Evolutionary conservation across 2,797 vertebrate species (phyloP).

Genomic region (Clangula hyemalis): DNA sequence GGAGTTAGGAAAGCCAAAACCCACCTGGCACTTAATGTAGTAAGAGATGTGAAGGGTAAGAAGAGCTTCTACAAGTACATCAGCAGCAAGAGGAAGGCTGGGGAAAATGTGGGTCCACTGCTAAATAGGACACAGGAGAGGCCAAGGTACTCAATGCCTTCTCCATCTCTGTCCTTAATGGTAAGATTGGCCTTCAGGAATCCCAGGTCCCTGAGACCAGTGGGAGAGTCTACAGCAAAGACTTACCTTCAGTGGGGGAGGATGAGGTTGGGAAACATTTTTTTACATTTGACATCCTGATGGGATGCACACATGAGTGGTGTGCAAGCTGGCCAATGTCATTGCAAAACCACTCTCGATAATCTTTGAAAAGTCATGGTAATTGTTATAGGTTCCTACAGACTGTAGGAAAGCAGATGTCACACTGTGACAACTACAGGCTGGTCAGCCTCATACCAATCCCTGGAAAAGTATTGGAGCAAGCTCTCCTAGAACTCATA

Average conservation of each 20-base stretch:
- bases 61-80: not conserved
- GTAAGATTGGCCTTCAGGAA: not conserved
- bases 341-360: not conserved
- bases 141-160: not conserved
- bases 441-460: not conserved
- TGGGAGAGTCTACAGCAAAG: not conserved
- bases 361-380: not conserved
- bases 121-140: not conserved
- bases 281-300: not conserved
- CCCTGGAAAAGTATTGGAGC: not conserved
- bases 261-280: not conserved
- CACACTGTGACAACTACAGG: not conserved
- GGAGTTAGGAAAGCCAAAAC: not conserved
- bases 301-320: not conserved
- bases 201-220: not conserved
- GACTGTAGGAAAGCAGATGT: not conserved
- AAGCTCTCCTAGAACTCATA: not conserved
- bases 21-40: not conserved
- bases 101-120: not conserved
- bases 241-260: not conserved
- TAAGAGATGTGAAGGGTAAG: not conserved
- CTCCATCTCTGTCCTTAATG: not conserved
- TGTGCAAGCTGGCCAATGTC: not conserved
- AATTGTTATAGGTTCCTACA: not conserved
- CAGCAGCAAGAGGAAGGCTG: not conserved